These are phyloP conservation scores for Onchidella celtica DNA, from an alignment of 2,888 invertebrate genomes.

Conservation along the genomic window DNA sequence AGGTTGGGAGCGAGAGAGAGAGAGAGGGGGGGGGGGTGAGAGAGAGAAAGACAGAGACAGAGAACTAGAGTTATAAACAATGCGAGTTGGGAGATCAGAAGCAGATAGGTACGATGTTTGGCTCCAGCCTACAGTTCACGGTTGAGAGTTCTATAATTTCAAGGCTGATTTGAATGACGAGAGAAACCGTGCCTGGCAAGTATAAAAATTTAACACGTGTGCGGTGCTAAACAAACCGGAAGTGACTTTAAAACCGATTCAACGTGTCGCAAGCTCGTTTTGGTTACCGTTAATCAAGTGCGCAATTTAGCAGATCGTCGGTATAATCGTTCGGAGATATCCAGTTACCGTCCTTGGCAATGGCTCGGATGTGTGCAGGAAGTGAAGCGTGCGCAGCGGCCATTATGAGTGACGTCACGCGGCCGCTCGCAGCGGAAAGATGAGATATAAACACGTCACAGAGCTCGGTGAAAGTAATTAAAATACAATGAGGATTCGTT, in stretches of 20 bases:
- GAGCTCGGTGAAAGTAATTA: background rate
- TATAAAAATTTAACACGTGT: background rate
- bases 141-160: no score
- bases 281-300: constrained; percentile 24
- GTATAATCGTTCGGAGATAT: background rate
- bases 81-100: no score
- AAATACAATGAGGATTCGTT: background rate
- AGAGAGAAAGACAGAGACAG: no score
- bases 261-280: constrained; percentile 5
- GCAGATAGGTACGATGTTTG: no score
- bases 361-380: constrained; percentile 20
- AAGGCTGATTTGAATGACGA: no score
- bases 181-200: constrained; percentile 14
- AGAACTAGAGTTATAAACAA: no score
- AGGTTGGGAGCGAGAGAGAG: no score
- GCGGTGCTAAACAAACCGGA: constrained; percentile 5
- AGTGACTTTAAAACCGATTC: background rate
- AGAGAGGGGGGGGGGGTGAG: no score
- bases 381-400: constrained; percentile 20
- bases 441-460: background rate
- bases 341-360: constrained; percentile 30
- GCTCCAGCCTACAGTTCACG: no score
- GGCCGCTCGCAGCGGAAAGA: background rate
- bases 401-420: constrained; percentile 14
- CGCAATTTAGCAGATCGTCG: constrained; percentile 27